Percentiles rank a stretch among this genome's conserved stretches.
Conservation (phyloP, 2,797 vertebrate species). For the Botia kubotai region DNA sequence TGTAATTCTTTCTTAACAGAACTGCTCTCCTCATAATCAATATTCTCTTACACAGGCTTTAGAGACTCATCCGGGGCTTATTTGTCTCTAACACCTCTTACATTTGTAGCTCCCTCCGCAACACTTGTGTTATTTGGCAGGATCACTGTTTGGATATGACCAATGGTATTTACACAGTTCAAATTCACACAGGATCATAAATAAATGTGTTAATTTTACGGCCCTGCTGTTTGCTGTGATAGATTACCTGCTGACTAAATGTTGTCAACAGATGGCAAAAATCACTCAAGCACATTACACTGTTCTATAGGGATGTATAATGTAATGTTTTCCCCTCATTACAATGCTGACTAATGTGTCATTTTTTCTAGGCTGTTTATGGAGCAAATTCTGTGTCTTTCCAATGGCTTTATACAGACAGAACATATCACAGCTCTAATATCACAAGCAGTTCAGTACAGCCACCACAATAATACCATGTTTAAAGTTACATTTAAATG, state of each 20-base stretch:
- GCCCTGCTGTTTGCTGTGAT: conserved; percentile 71
- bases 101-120: conserved; percentile 9
- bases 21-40: not conserved
- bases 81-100: conserved; percentile 19
- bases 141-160: conserved; percentile 59
- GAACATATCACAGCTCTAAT: conserved; percentile 2
- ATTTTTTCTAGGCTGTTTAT: conserved; percentile 68
- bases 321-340: conserved; percentile 64
- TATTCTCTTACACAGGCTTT: conserved; percentile 2
- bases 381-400: conserved; percentile 68
- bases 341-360: conserved; percentile 71
- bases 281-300: conserved; percentile 70
- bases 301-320: conserved; percentile 73
- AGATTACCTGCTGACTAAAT: conserved; percentile 74
- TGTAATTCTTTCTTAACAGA: not conserved
- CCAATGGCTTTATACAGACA: conserved; percentile 21
- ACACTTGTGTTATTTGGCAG: conserved; percentile 44
- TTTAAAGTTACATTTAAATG: not conserved
- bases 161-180: conserved; percentile 66
- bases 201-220: conserved; percentile 72
- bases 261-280: conserved; percentile 80
- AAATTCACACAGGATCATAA: conserved; percentile 68
- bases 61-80: conserved; percentile 27
- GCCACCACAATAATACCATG: not conserved
- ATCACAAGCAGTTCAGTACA: not conserved